phyloP scores from a whole-genome alignment of 1,140 invertebrate species.

The Bathynomus jamesi region DNA sequence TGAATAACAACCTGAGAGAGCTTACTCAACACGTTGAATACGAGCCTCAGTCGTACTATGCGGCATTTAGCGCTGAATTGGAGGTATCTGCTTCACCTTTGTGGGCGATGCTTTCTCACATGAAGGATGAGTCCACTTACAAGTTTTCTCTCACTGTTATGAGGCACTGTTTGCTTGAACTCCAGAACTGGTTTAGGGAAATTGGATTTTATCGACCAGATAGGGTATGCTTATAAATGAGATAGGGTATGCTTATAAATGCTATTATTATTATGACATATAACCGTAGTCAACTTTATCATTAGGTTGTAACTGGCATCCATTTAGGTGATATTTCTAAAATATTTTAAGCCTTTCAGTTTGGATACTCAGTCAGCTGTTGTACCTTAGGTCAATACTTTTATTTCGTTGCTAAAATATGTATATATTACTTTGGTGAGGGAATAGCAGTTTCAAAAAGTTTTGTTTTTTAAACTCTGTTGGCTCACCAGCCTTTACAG shows the following conservation, averaged over 20 bases:
- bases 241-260: background rate
- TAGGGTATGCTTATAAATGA: constrained; percentile 49
- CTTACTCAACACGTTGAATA: constrained; percentile 87
- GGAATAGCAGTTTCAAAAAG: too few relatives aligned
- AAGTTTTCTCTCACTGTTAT: constrained; percentile 65
- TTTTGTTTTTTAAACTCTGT: too few relatives aligned
- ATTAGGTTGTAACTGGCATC: too few relatives aligned
- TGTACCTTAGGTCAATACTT: too few relatives aligned
- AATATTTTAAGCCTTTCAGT: too few relatives aligned
- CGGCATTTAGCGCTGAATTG: constrained; percentile 90
- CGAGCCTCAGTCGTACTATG: constrained; percentile 93
- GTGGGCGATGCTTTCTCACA: constrained; percentile 88
- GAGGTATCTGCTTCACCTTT: constrained; percentile 93
- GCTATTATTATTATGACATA: background rate
- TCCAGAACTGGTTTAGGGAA: constrained; percentile 78
- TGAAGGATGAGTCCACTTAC: constrained; percentile 62
- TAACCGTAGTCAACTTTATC: too few relatives aligned
- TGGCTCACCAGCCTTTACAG: too few relatives aligned
- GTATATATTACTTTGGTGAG: too few relatives aligned
- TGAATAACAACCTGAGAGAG: constrained; percentile 91
- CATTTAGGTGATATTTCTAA: too few relatives aligned
- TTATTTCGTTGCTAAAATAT: too few relatives aligned
- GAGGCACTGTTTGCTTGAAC: constrained; percentile 59
- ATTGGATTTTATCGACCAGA: constrained; percentile 63
- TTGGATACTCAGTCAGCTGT: too few relatives aligned